Evolutionary conservation across 2,797 vertebrate species (phyloP).

Genomic region (Gymnocypris eckloni): DNA sequence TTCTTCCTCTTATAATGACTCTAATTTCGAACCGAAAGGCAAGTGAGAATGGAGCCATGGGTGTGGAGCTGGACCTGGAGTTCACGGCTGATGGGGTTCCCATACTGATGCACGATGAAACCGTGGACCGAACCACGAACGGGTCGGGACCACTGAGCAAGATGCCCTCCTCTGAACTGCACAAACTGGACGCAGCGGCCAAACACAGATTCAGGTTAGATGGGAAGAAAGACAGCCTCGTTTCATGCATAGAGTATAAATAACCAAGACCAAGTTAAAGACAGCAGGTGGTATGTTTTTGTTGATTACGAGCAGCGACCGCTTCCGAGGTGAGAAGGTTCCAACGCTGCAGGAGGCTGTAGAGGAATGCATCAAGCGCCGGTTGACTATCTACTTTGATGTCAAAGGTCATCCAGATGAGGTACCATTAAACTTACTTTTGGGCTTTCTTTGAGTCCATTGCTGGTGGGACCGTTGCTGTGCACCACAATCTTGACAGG

Average conservation of each 20-base stretch:
- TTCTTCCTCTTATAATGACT: neutral
- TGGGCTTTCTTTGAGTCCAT: neutral
- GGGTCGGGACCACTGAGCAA: slow-evolving; percentile 85
- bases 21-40: slow-evolving; percentile 75
- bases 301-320: slow-evolving; percentile 70
- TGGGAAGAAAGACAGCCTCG: neutral
- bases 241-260: neutral
- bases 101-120: slow-evolving; percentile 93
- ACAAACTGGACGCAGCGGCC: slow-evolving; percentile 86
- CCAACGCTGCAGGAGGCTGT: slow-evolving; percentile 92
- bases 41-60: slow-evolving; percentile 87
- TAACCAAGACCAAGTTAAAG: neutral
- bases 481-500: neutral
- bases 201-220: slow-evolving; percentile 88
- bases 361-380: slow-evolving; percentile 82
- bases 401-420: slow-evolving; percentile 93
- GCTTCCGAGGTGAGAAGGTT: slow-evolving; percentile 87
- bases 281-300: slow-evolving; percentile 18
- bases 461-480: neutral
- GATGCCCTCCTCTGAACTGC: slow-evolving; percentile 83
- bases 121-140: slow-evolving; percentile 91
- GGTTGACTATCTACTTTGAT: slow-evolving; percentile 93
- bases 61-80: slow-evolving; percentile 93
- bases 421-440: slow-evolving; percentile 72
- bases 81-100: slow-evolving; percentile 91